Evolutionary conservation across 2,888 invertebrate genomes (phyloP).

Genomic region (Linhomoeus sp.): DNA sequence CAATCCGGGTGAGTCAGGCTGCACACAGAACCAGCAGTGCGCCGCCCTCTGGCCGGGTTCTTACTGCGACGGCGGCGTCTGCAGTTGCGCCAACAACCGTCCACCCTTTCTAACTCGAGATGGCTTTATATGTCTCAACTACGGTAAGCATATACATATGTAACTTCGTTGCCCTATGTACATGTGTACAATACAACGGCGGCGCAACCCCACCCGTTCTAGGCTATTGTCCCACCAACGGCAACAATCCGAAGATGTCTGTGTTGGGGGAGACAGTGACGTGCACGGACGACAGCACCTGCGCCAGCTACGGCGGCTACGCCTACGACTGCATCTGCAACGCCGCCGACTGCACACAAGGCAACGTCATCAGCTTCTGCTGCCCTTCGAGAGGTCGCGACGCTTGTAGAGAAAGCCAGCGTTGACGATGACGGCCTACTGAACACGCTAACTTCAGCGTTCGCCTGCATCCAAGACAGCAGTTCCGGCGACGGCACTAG

Average conservation of each 20-base stretch:
- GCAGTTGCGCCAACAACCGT: slow-evolving; percentile 2
- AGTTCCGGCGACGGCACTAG: too few species aligned
- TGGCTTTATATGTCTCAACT: slow-evolving; percentile 1
- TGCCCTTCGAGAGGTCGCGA: slow-evolving; percentile 2
- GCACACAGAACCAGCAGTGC: slow-evolving; percentile 24
- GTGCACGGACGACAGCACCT: background rate
- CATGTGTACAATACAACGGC: too few species aligned
- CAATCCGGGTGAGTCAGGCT: slow-evolving; percentile 25
- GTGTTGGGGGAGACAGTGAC: background rate
- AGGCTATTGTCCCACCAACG: slow-evolving; percentile 25
- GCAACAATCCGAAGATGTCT: slow-evolving; percentile 19
- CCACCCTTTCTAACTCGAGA: background rate
- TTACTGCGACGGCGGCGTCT: slow-evolving; percentile 15
- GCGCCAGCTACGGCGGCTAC: background rate
- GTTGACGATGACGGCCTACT: too few species aligned
- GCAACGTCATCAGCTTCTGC: background rate
- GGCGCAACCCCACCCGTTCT: too few species aligned
- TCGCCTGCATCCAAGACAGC: too few species aligned
- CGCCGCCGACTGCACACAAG: background rate
- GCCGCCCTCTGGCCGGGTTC: slow-evolving; percentile 24
- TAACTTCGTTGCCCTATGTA: too few species aligned
- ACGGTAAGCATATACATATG: too few species aligned
- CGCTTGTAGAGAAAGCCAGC: too few species aligned
- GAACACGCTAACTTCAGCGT: slow-evolving; percentile 11
- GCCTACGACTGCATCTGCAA: slow-evolving; percentile 3